These are phyloP conservation scores for Holacanthus passer DNA, from an alignment of 2,113 vertebrate species.

Conservation along the genomic window DNA sequence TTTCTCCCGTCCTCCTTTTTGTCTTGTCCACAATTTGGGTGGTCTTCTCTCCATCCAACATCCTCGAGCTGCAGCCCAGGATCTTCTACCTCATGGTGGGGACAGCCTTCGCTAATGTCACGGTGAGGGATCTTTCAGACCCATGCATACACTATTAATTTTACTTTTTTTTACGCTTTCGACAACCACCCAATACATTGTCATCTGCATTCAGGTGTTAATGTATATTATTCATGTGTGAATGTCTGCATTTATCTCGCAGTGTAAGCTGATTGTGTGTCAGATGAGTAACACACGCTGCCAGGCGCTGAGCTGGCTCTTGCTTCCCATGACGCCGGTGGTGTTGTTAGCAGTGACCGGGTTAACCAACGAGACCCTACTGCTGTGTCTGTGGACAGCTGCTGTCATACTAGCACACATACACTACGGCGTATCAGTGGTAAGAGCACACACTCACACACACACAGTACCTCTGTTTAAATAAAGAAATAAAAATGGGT, in stretches of 20 bases:
- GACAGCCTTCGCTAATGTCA: conserved; percentile 96
- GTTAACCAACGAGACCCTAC: conserved; percentile 78
- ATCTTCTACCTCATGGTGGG: conserved; percentile 98
- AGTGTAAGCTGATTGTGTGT: conserved; percentile 98
- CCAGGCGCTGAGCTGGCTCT: conserved; percentile 91
- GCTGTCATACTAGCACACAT: conserved; percentile 90
- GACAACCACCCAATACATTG: background rate
- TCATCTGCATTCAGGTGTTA: background rate
- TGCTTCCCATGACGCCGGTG: conserved; percentile 88
- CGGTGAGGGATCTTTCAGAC: conserved; percentile 92
- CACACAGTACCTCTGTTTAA: background rate
- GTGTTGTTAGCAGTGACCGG: conserved; percentile 83
- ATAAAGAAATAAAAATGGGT: background rate
- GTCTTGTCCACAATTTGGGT: conserved; percentile 91
- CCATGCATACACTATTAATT: background rate
- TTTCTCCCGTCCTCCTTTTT: conserved; percentile 94
- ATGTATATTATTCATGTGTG: background rate
- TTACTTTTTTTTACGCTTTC: background rate
- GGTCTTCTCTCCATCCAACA: conserved; percentile 87
- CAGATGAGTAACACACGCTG: conserved; percentile 98
- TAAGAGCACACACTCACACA: conserved; percentile 78
- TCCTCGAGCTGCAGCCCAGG: conserved; percentile 92
- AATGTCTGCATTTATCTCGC: conserved; percentile 21
- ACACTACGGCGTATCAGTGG: conserved; percentile 96
- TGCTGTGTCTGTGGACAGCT: conserved; percentile 87